Evolutionary conservation across 2,113 vertebrate genomes (phyloP).

Genomic region (Hemiscyllium ocellatum): DNA sequence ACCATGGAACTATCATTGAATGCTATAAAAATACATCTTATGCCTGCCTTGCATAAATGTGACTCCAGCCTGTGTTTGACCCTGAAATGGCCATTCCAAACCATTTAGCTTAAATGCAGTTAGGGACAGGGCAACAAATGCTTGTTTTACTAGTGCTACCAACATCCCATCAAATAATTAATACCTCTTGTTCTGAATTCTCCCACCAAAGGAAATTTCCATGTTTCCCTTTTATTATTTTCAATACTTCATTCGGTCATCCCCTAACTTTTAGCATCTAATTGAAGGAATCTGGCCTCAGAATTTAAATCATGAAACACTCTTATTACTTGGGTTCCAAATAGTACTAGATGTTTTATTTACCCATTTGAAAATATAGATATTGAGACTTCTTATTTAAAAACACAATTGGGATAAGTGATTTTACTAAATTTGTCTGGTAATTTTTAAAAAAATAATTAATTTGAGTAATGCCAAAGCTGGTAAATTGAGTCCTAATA

Average conservation of each 20-base stretch:
- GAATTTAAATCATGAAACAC: background rate
- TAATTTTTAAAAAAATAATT: background rate
- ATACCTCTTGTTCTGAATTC: background rate
- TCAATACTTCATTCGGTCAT: background rate
- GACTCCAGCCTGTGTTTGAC: no score
- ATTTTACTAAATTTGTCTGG: background rate
- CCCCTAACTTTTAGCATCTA: background rate
- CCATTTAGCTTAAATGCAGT: no score
- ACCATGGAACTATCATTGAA: no score
- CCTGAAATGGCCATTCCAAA: no score
- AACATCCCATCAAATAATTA: no score
- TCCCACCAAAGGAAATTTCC: background rate
- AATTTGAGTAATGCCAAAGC: background rate
- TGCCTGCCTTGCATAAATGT: no score
- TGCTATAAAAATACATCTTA: no score
- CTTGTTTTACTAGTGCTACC: no score
- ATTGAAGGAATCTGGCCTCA: background rate
- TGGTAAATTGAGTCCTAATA: background rate
- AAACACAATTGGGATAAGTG: background rate
- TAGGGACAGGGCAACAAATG: no score
- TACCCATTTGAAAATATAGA: background rate
- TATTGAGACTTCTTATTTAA: background rate
- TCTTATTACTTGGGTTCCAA: background rate
- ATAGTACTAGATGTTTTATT: background rate
- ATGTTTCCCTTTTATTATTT: background rate